Base-by-base conservation (phyloP, 2,888 invertebrate genomes). In the Selenia dentaria region DNA sequence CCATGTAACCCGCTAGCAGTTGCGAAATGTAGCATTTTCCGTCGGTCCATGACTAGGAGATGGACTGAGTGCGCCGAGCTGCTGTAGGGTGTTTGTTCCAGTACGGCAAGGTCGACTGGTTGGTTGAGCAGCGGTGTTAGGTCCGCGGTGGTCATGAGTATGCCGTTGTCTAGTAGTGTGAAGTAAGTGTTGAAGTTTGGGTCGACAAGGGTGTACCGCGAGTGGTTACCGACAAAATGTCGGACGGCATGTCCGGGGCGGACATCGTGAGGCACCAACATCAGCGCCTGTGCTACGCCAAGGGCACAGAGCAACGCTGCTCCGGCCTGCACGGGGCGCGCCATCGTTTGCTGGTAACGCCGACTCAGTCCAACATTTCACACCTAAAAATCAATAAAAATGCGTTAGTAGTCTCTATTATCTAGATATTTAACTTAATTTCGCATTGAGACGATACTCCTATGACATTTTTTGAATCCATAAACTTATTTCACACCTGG, bases 121-220 rank as follows among this genome's bases (percentile, higher is more conserved):
- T 94, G 93, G 76, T 97, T 95, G 49, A 96, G 93, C 51, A 97
- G 86, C 8, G 96, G 96, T 38, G 94, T 93, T 27, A 97, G 92
- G 72, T 97, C 96, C 25, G 96, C 94, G 14, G 96, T 97, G 31
- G 97, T 97, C 97, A 97, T 98, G 44, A 98, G 94, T 43, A 97
- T 93, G 37, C 97, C 97, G 79, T 97, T 95, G 59, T 95, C 94
- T 44, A 97, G 92, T 58, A 97, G 94, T 6, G 97, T 95, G 82
- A 98, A 97, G 83, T 95, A 97, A 59, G 96, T 94, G 32, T 95
- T 95, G 78, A 94, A 96, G 55, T 95, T 96, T 35, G 95, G 96
- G 69, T 96, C 95, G 67, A 96, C 84, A 57, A 92, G 81, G 43
- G 92, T 91, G 68, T 92, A 91, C 51, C 91, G 81, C 38, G 85